A percentile compares a stretch with the other conserved stretches of the same genome.
phyloP scores from a whole-genome alignment of 2,113 vertebrate genomes.

The Illadopsis cleaveri region DNA sequence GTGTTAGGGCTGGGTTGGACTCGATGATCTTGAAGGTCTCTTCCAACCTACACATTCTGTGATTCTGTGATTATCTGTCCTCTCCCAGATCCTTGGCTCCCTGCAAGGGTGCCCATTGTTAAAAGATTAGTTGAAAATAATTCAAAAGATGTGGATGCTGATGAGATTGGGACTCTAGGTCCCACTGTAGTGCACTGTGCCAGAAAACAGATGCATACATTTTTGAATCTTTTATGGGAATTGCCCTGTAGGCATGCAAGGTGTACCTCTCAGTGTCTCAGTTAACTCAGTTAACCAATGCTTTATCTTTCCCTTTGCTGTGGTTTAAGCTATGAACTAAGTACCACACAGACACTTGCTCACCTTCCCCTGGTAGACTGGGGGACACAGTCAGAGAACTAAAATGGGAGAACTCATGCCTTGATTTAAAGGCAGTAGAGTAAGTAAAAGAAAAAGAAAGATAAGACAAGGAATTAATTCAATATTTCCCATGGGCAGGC shows the following conservation, averaged over 20 bases:
- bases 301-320: neutral
- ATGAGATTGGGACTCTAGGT: neutral
- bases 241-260: neutral
- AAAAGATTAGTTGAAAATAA: neutral
- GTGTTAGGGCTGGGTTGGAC: no score
- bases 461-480: neutral
- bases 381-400: neutral
- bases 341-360: neutral
- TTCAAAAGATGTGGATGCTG: neutral
- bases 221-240: neutral
- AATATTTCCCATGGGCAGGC: neutral
- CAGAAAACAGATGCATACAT: neutral
- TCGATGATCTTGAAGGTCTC: no score
- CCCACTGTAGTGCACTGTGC: neutral
- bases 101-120: neutral
- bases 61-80: no score
- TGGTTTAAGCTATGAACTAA: neutral
- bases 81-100: neutral
- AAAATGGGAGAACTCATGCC: neutral
- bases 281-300: neutral
- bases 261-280: fast-evolving
- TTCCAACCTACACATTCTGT: no score
- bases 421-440: neutral
- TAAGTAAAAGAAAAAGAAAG: neutral
- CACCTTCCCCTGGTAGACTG: neutral